These are phyloP conservation scores for Bombus difficillimus DNA, from an alignment of 1,140 invertebrate species.

Conservation along the genomic window DNA sequence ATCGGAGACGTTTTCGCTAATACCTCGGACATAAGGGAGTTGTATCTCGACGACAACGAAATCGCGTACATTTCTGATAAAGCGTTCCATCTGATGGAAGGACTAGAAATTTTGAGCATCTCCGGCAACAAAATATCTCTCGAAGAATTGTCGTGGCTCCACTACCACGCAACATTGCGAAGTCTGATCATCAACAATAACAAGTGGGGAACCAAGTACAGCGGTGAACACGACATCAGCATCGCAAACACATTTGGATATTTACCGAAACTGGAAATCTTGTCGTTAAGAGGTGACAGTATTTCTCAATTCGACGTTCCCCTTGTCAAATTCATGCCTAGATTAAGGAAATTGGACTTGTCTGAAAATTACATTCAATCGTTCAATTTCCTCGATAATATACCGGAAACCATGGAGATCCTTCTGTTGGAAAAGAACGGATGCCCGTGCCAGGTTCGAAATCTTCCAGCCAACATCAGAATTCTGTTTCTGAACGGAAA, in stretches of 20 bases:
- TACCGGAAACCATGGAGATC: conserved; percentile 67
- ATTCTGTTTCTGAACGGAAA: conserved; percentile 71
- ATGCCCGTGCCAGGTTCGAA: conserved; percentile 61
- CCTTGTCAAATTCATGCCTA: conserved; percentile 68
- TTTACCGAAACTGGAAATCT: conserved; percentile 65
- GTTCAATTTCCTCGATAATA: conserved; percentile 59
- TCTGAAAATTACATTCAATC: conserved; percentile 72
- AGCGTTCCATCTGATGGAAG: conserved; percentile 69
- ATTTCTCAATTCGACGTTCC: conserved; percentile 61
- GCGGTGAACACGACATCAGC: not conserved
- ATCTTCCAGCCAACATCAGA: conserved; percentile 46
- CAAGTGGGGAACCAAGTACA: not conserved
- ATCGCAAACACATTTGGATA: conserved; percentile 28
- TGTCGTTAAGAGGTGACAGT: conserved; percentile 70
- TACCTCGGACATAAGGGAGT: conserved; percentile 61
- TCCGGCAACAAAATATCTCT: conserved; percentile 71
- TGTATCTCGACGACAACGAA: conserved; percentile 72
- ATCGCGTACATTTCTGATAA: conserved; percentile 67
- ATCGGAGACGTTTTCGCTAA: conserved; percentile 70
- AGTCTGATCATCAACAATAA: conserved; percentile 75
- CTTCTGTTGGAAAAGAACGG: conserved; percentile 73
- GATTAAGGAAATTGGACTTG: conserved; percentile 66
- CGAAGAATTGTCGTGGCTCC: conserved; percentile 68
- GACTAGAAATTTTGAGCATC: conserved; percentile 71
- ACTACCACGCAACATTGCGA: conserved; percentile 51